phyloP scores from a whole-genome alignment of 1,140 invertebrate species.

The Scylla paramamosain region DNA sequence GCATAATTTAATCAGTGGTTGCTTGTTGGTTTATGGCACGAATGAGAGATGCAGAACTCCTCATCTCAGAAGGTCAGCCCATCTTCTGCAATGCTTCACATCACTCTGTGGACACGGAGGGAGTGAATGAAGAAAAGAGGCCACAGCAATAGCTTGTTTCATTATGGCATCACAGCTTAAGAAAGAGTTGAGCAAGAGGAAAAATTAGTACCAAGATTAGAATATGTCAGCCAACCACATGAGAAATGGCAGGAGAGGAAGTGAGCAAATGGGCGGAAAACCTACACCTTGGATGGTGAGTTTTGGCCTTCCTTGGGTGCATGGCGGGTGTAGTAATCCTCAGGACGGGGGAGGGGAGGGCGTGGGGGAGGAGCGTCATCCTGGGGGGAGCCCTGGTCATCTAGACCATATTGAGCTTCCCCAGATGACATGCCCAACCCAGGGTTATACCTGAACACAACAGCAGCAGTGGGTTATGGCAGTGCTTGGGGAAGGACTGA shows the following conservation, averaged over 20 bases:
- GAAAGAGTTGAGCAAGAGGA: conserved; percentile 49
- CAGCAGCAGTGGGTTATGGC: conserved; percentile 73
- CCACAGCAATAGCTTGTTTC: conserved; percentile 38
- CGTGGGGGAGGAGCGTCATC: conserved; percentile 87
- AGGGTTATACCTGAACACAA: conserved; percentile 75
- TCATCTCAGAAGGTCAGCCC: conserved; percentile 57
- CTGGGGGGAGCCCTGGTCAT: conserved; percentile 78
- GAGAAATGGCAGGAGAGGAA: conserved; percentile 52
- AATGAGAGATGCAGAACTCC: conserved; percentile 60
- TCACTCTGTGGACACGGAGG: conserved; percentile 67
- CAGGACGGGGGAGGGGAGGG: conserved; percentile 91
- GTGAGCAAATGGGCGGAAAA: conserved; percentile 63
- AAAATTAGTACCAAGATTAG: conserved; percentile 51
- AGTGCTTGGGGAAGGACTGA: conserved; percentile 61
- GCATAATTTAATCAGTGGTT: conserved; percentile 30
- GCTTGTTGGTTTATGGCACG: conserved; percentile 61
- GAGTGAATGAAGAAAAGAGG: conserved; percentile 47
- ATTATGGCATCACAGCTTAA: conserved; percentile 50
- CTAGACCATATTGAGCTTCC: conserved; percentile 74
- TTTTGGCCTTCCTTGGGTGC: conserved; percentile 74
- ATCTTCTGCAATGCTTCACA: conserved; percentile 58
- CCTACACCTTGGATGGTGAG: conserved; percentile 77
- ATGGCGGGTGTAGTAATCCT: conserved; percentile 83
- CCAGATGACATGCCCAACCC: conserved; percentile 69
- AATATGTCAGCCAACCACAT: conserved; percentile 70